Percentiles rank a stretch among this genome's conserved stretches.
Conservation (phyloP, 2,797 vertebrate species). For the Eremophila alpestris region DNA sequence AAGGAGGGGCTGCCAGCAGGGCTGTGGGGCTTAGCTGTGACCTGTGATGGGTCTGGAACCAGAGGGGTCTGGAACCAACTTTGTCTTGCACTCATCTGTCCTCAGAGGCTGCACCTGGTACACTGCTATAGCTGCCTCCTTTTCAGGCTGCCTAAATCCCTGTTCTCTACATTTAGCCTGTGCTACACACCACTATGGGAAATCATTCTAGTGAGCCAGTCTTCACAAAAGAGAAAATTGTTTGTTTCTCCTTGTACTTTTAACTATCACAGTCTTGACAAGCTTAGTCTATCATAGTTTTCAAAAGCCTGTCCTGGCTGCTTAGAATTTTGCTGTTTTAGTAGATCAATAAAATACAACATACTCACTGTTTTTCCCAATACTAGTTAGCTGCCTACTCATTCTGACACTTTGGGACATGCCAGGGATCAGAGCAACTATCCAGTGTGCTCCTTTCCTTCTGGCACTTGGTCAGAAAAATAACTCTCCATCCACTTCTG, state of each 20-base stretch:
- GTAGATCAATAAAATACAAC: neutral
- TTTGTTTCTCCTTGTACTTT: neutral
- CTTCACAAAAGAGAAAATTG: neutral
- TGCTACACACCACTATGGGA: neutral
- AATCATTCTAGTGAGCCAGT: neutral
- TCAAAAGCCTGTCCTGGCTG: neutral
- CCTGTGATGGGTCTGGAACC: neutral
- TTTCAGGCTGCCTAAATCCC: neutral
- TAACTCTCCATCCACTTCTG: neutral
- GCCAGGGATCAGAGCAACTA: neutral
- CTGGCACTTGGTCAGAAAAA: neutral
- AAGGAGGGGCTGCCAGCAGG: neutral
- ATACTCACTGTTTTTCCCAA: neutral
- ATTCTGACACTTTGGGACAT: neutral
- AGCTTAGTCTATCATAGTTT: neutral
- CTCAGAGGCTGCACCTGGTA: neutral
- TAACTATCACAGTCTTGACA: neutral
- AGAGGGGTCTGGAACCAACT: fast-evolving
- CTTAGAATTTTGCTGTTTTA: neutral
- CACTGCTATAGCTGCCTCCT: neutral
- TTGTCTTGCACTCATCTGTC: no score
- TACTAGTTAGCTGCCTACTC: neutral
- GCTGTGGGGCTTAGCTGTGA: neutral
- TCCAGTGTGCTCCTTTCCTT: neutral
- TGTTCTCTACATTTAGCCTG: neutral